Conservation (phyloP, 2,113 vertebrate species). For the Pseudonaja textilis region DNA sequence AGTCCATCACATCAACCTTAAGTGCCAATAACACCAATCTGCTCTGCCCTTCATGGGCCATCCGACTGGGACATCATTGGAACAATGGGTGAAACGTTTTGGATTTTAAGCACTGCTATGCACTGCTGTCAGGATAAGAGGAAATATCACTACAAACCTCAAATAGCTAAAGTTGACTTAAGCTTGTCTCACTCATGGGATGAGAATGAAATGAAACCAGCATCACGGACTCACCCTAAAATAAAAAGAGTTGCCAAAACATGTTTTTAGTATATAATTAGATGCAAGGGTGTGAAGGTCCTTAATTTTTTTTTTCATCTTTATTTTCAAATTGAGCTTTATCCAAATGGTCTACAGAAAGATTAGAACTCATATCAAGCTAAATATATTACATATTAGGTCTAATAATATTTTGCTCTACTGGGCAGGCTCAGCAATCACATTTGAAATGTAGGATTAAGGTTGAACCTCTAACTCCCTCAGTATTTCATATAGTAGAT, state of each 20-base stretch:
- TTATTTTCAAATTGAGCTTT: not conserved
- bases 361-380: not conserved
- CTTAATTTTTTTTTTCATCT: not conserved
- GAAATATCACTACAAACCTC: not conserved
- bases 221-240: not conserved
- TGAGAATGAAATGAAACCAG: not conserved
- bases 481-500: not conserved
- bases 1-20: not conserved
- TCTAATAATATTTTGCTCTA: not conserved
- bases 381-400: not conserved
- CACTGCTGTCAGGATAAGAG: not conserved
- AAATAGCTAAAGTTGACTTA: not conserved
- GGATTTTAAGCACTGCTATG: not conserved
- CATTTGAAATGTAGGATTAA: not conserved
- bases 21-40: not conserved
- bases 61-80: not conserved
- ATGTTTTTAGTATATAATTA: not conserved
- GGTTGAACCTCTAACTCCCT: not conserved
- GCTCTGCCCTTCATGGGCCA: not conserved
- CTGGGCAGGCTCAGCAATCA: not conserved
- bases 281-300: not conserved
- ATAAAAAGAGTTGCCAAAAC: not conserved
- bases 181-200: not conserved
- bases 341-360: not conserved
- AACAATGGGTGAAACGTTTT: not conserved